A percentile compares a stretch with the other conserved stretches of the same genome.
Conservation (phyloP, 2,113 vertebrate genomes). For the Eclectus roratus region DNA sequence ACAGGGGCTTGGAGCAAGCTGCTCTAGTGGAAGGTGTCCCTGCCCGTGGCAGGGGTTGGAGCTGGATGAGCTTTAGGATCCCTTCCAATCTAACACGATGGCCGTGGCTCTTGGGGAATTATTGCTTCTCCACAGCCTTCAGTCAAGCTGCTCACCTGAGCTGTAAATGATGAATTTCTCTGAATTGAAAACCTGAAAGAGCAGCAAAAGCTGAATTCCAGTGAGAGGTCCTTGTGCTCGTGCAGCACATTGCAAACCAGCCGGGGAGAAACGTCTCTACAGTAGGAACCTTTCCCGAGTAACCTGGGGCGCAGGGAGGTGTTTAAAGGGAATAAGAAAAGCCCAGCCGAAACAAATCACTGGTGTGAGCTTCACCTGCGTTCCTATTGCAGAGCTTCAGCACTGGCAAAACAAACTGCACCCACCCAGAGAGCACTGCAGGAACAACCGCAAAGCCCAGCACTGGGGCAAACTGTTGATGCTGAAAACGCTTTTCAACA, state of each 20-base stretch:
- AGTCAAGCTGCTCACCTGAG: background rate
- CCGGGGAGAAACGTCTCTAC: background rate
- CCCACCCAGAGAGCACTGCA: background rate
- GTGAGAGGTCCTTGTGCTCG: background rate
- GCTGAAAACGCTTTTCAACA: background rate
- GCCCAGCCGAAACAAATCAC: background rate
- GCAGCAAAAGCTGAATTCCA: background rate
- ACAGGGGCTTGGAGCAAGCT: background rate
- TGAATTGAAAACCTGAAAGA: background rate
- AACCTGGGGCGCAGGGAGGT: background rate
- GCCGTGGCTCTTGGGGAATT: rapidly evolving
- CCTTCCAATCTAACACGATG: background rate
- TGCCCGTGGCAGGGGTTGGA: background rate
- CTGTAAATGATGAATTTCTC: background rate
- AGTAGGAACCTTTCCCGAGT: background rate
- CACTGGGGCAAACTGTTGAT: background rate
- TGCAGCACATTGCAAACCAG: background rate
- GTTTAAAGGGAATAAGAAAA: background rate
- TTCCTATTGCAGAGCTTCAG: background rate
- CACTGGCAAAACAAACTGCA: background rate
- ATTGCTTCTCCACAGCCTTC: background rate
- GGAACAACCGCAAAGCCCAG: background rate
- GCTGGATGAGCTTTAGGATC: background rate
- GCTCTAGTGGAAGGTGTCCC: background rate
- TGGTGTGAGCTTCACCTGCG: background rate